These are phyloP conservation scores for Excalfactoria chinensis DNA, from an alignment of 2,113 vertebrate species.

Conservation along the genomic window DNA sequence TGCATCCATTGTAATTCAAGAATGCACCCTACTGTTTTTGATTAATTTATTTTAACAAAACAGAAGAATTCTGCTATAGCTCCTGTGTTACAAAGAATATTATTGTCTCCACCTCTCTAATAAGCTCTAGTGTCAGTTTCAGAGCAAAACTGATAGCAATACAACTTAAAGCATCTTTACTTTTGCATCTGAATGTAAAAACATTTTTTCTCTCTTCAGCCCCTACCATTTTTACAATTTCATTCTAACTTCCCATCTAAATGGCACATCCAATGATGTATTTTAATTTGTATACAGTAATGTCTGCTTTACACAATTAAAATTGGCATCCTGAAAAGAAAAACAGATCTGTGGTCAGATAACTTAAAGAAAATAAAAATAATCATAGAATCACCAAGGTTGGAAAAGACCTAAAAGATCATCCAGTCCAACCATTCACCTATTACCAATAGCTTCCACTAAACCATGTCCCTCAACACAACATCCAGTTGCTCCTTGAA, in stretches of 20 bases:
- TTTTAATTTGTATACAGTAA: neutral
- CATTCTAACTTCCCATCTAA: neutral
- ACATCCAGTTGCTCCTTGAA: too few relatives aligned
- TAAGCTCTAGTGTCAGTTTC: constrained; percentile 20
- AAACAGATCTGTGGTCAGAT: neutral
- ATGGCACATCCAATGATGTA: neutral
- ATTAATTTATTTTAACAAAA: constrained; percentile 67
- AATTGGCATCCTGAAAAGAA: neutral
- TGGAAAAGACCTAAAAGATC: too few relatives aligned
- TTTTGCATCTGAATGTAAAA: neutral
- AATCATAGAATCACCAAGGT: too few relatives aligned
- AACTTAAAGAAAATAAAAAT: neutral
- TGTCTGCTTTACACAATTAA: neutral
- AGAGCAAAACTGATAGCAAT: neutral
- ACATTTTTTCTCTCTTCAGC: neutral
- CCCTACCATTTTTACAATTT: neutral
- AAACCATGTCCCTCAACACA: too few relatives aligned
- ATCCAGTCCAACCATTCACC: too few relatives aligned
- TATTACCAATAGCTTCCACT: too few relatives aligned
- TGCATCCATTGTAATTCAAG: constrained; percentile 45
- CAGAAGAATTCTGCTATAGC: constrained; percentile 35
- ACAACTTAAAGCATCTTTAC: neutral
- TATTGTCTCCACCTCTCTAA: constrained; percentile 29
- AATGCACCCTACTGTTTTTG: constrained; percentile 46
- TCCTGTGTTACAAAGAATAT: constrained; percentile 55